Evolutionary conservation across 2,888 invertebrate genomes (phyloP).

Genomic region (Morpho achilles): DNA sequence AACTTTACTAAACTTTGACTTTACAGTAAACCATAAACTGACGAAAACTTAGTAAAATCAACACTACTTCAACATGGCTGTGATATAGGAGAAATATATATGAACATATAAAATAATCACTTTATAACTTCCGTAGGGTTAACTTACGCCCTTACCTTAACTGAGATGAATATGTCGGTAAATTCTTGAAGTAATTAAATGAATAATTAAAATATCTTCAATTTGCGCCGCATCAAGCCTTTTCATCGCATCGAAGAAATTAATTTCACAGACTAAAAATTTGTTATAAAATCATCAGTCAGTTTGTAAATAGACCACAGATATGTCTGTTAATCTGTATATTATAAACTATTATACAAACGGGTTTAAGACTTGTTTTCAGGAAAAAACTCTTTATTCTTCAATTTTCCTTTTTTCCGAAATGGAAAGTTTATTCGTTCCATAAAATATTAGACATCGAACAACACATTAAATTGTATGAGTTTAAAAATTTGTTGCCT

Average conservation of each 20-base stretch:
- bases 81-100: slow-evolving; percentile 71
- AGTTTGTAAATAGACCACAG: neutral
- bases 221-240: slow-evolving; percentile 64
- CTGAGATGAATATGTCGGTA: slow-evolving; percentile 70
- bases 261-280: slow-evolving; percentile 22
- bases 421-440: too few species aligned
- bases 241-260: slow-evolving; percentile 51
- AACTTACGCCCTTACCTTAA: slow-evolving; percentile 78
- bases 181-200: slow-evolving; percentile 66
- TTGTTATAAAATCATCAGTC: too few species aligned
- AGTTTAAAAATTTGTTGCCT: too few species aligned
- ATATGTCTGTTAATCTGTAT: too few species aligned
- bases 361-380: too few species aligned
- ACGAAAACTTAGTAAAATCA: slow-evolving; percentile 74
- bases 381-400: too few species aligned
- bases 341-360: too few species aligned
- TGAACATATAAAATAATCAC: slow-evolving; percentile 78
- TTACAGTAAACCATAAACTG: slow-evolving; percentile 64
- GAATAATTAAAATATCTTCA: slow-evolving; percentile 55
- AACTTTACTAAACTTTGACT: slow-evolving; percentile 61
- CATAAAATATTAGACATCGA: too few species aligned
- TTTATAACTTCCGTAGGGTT: slow-evolving; percentile 71
- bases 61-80: slow-evolving; percentile 80
- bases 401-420: too few species aligned
- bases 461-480: too few species aligned